phyloP scores from a whole-genome alignment of 2,113 vertebrate species.

The Melanerpes aurifrons region DNA sequence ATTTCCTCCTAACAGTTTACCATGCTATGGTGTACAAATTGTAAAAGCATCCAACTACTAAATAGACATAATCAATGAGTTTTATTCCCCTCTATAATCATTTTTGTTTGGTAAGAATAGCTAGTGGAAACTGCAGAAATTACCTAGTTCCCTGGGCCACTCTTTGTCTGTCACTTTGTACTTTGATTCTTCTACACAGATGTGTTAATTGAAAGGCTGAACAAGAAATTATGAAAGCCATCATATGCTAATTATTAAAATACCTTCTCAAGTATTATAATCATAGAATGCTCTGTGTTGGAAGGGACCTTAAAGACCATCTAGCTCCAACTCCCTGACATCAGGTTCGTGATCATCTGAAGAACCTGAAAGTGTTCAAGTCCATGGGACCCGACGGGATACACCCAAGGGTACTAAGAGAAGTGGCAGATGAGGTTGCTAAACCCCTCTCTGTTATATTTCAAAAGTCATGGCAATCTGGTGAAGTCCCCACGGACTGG shows the following conservation, averaged over 20 bases:
- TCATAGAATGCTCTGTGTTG: neutral
- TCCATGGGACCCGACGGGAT: too few relatives aligned
- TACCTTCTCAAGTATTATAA: neutral
- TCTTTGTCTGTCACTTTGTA: neutral
- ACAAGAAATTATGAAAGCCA: neutral
- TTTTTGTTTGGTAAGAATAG: slow-evolving; percentile 3
- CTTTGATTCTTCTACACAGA: neutral
- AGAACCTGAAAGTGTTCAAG: too few relatives aligned
- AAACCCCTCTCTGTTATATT: too few relatives aligned
- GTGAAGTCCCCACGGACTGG: too few relatives aligned
- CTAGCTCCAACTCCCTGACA: neutral
- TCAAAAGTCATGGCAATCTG: too few relatives aligned
- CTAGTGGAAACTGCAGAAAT: neutral
- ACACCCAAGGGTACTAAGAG: too few relatives aligned
- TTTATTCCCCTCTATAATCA: neutral
- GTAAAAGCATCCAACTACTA: slow-evolving; percentile 38
- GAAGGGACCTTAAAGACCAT: neutral
- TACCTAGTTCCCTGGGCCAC: neutral
- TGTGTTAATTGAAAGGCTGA: slow-evolving; percentile 12
- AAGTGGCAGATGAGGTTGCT: too few relatives aligned
- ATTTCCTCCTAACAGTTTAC: slow-evolving; percentile 47
- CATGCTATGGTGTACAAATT: neutral
- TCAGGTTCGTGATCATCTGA: too few relatives aligned
- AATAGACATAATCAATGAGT: slow-evolving; percentile 16
- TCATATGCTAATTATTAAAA: neutral